Conservation (phyloP, 37 sponge, comb jelly and placozoan genomes). For the Eunapius fragilis region DNA sequence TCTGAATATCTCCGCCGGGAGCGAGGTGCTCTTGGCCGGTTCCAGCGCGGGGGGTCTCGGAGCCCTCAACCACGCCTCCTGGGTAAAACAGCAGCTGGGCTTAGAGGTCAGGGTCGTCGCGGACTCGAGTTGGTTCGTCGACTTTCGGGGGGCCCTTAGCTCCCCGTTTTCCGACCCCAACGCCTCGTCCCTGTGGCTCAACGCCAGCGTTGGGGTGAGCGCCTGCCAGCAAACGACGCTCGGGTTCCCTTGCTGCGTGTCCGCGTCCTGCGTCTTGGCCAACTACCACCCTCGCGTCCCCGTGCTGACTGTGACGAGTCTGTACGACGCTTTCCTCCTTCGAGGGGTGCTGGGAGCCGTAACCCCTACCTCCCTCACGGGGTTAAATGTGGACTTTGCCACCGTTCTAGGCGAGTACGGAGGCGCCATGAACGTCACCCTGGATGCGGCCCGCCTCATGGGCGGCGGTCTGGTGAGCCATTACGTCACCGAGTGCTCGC, state of each 20-base stretch:
- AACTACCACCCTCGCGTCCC: constrained; percentile 51
- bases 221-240: not conserved
- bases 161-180: not conserved
- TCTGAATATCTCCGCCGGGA: constrained; percentile 25
- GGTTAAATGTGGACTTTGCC: not conserved
- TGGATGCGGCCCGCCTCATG: not conserved
- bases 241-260: constrained; percentile 78
- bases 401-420: constrained; percentile 47
- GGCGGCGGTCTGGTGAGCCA: constrained; percentile 3
- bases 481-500: constrained; percentile 31
- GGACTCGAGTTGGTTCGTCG: constrained; percentile 77
- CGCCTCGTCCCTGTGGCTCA: not conserved
- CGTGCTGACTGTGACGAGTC: constrained; percentile 38
- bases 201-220: not conserved
- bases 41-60: constrained; percentile 76
- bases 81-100: not conserved
- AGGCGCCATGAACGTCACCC: constrained; percentile 66
- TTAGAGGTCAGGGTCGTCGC: constrained; percentile 14
- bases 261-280: constrained; percentile 58
- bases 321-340: constrained; percentile 81
- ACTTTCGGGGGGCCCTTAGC: constrained; percentile 37
- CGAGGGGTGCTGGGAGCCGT: constrained; percentile 1
- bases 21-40: constrained; percentile 62
- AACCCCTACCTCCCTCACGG: not conserved
- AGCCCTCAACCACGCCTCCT: constrained; percentile 39